A percentile compares a stretch with the other conserved stretches of the same genome.
Evolutionary conservation across 2,888 invertebrate species (phyloP).

Genomic region (Amphiduros pacificus): DNA sequence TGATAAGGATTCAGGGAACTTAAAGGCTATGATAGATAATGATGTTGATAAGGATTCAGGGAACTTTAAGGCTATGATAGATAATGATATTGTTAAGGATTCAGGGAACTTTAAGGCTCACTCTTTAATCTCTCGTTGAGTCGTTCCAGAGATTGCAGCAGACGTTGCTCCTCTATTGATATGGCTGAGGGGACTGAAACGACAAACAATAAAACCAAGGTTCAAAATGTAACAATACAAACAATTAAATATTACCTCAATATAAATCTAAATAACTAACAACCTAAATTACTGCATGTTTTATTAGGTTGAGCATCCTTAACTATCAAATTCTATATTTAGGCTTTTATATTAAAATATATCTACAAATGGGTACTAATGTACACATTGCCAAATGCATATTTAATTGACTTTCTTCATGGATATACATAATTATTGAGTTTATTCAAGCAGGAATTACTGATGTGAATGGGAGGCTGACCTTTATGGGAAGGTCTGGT

Average conservation of each 20-base stretch:
- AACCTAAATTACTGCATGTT: background rate
- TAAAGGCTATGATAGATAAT: too few species aligned
- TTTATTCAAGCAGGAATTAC: background rate
- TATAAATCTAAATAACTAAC: background rate
- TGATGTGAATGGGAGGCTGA: background rate
- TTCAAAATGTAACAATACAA: too few species aligned
- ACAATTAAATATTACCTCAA: background rate
- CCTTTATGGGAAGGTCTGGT: slow-evolving; percentile 10
- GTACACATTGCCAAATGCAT: background rate
- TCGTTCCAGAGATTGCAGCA: slow-evolving; percentile 52
- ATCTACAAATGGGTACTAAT: background rate
- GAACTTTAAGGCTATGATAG: too few species aligned
- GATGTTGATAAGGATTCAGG: too few species aligned
- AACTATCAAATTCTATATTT: background rate
- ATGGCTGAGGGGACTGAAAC: slow-evolving; percentile 45
- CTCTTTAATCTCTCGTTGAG: slow-evolving; percentile 52
- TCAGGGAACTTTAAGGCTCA: too few species aligned
- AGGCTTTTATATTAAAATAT: background rate
- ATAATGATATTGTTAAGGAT: too few species aligned
- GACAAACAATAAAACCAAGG: background rate
- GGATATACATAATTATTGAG: background rate
- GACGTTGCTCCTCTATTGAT: slow-evolving; percentile 51
- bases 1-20: too few species aligned
- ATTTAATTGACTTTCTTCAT: too few species aligned
- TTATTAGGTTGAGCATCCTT: background rate